A percentile compares a stretch with the other conserved stretches of the same genome.
Evolutionary conservation across 35 echinoderm and acorn worm species (phyloP).

Genomic region (Hemicentrotus pulcherrimus): DNA sequence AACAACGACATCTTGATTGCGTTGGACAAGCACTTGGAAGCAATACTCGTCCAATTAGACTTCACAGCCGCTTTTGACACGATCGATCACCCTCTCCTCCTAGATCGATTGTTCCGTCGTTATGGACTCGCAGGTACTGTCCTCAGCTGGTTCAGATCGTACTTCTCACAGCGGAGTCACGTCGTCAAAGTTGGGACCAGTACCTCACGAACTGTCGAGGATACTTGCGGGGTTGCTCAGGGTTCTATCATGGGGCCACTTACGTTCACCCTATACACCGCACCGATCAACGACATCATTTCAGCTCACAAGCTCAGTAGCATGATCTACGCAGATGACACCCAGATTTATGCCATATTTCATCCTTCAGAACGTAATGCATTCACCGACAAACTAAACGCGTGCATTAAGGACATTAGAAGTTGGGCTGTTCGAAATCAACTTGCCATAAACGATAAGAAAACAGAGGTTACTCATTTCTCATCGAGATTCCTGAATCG

Average conservation of each 20-base stretch:
- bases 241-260: conserved; percentile 42
- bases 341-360: conserved; percentile 34
- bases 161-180: not conserved
- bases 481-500: not conserved
- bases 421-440: not conserved
- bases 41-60: no score
- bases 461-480: conserved; percentile 21
- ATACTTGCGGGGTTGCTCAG: conserved; percentile 56
- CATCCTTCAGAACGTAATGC: not conserved
- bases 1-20: no score
- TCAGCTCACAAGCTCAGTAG: not conserved
- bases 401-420: conserved; percentile 15
- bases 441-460: not conserved
- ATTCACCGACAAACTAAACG: not conserved
- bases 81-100: no score
- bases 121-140: not conserved
- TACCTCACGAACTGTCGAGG: not conserved
- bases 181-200: not conserved
- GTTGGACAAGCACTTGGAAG: no score
- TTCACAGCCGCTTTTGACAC: no score
- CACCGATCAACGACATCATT: conserved; percentile 62
- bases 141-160: not conserved
- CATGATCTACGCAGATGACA: conserved; percentile 28
- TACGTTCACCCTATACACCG: conserved; percentile 31
- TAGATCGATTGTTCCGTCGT: not conserved